These are phyloP conservation scores for Melinaea marsaeus DNA, from an alignment of 2,888 invertebrate species.

Conservation along the genomic window DNA sequence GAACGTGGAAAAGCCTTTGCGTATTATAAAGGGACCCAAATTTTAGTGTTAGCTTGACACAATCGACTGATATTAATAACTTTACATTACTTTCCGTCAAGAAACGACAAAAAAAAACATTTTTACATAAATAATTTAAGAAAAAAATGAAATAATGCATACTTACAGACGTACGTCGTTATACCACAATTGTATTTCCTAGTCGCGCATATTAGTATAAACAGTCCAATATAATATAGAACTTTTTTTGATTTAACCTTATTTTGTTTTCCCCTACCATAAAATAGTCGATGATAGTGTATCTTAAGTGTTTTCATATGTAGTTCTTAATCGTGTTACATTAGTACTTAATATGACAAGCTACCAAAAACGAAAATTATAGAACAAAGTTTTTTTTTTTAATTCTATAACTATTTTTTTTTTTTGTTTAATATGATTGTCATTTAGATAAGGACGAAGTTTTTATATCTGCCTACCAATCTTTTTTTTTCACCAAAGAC, in stretches of 20 bases:
- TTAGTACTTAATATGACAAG: slow-evolving; percentile 71
- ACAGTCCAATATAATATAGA: slow-evolving; percentile 9
- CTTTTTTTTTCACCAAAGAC: slow-evolving; percentile 64
- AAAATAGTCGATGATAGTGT: slow-evolving; percentile 13
- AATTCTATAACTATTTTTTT: slow-evolving; percentile 46
- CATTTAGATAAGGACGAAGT: slow-evolving; percentile 41
- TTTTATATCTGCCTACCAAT: slow-evolving; percentile 24
- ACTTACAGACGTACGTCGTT: slow-evolving; percentile 6
- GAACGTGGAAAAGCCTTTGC: slow-evolving; percentile 17
- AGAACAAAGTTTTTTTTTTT: slow-evolving; percentile 62
- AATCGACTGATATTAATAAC: slow-evolving; percentile 31
- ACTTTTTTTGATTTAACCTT: slow-evolving; percentile 13
- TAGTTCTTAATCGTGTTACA: slow-evolving; percentile 40
- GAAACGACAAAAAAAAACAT: slow-evolving; percentile 9
- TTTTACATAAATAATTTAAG: slow-evolving; percentile 3
- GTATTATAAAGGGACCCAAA: slow-evolving; percentile 30
- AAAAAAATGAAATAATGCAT: slow-evolving; percentile 1
- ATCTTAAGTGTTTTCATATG: slow-evolving; percentile 24
- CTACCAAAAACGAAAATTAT: slow-evolving; percentile 67
- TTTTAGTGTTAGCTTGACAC: slow-evolving; percentile 27
- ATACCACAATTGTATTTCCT: slow-evolving; percentile 43
- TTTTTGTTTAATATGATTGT: slow-evolving; percentile 65
- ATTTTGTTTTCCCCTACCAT: slow-evolving; percentile 7
- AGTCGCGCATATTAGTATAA: slow-evolving; percentile 53
- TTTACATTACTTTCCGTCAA: slow-evolving; percentile 18